Percentiles rank a stretch among this genome's conserved stretches.
phyloP scores from a whole-genome alignment of 2,888 invertebrate species.

The Phania funesta region DNA sequence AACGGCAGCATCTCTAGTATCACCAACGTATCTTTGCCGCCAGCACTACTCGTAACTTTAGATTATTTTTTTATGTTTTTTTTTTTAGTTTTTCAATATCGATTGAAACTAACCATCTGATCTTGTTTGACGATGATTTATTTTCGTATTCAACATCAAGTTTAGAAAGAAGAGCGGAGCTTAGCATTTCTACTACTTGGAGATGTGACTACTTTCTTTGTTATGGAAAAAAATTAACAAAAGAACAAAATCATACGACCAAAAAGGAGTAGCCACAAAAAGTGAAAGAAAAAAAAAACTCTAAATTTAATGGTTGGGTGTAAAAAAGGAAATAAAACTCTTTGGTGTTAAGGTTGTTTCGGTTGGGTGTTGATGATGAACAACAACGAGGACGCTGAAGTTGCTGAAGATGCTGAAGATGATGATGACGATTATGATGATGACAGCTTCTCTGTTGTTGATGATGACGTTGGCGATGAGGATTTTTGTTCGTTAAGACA shows the following conservation, averaged over 20 bases:
- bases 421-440: constrained; percentile 41
- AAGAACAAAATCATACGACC: not conserved
- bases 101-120: constrained; percentile 53
- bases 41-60: constrained; percentile 46
- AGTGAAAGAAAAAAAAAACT: constrained; percentile 12
- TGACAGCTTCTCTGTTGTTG: constrained; percentile 32
- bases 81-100: constrained; percentile 36
- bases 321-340: not conserved
- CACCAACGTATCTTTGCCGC: constrained; percentile 62
- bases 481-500: constrained; percentile 43
- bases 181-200: constrained; percentile 41
- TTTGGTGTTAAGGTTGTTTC: constrained; percentile 43
- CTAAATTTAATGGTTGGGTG: constrained; percentile 25
- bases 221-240: not conserved
- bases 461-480: constrained; percentile 29
- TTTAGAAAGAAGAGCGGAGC: constrained; percentile 20
- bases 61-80: constrained; percentile 26
- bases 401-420: not conserved
- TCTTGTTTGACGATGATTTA: constrained; percentile 67
- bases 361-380: constrained; percentile 63
- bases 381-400: not conserved
- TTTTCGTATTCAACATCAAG: constrained; percentile 46
- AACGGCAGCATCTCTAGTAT: constrained; percentile 50
- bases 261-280: not conserved
- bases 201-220: constrained; percentile 61